Conservation (phyloP, 2,113 vertebrate genomes). For the Nanorana parkeri region DNA sequence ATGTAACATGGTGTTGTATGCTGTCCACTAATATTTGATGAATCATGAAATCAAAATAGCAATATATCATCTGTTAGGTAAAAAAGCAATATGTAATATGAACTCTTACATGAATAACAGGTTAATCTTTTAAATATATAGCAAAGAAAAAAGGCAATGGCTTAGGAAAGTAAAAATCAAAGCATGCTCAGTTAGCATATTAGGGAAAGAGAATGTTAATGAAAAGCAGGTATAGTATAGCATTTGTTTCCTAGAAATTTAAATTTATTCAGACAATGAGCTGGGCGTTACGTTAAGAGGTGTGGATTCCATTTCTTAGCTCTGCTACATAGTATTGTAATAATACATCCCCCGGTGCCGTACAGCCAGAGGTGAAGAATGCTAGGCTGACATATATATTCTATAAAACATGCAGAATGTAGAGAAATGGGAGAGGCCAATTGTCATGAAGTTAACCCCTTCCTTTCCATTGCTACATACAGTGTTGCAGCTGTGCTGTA, state of each 20-base stretch:
- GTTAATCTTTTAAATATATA: no score
- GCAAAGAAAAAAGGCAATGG: no score
- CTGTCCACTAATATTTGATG: no score
- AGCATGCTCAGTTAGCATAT: neutral
- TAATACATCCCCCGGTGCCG: slow-evolving; percentile 9
- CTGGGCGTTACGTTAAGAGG: neutral
- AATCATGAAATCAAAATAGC: no score
- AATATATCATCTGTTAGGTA: no score
- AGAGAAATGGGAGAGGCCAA: slow-evolving; percentile 37
- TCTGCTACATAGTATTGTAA: neutral
- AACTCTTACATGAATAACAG: no score
- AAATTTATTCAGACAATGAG: slow-evolving; percentile 29
- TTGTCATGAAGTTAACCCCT: slow-evolving; percentile 35
- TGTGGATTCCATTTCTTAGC: slow-evolving; percentile 33
- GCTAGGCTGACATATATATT: neutral
- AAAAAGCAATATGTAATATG: no score
- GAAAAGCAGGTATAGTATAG: neutral
- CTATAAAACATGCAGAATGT: neutral
- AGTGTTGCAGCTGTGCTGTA: slow-evolving; percentile 1
- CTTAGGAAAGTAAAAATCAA: neutral
- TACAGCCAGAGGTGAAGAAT: slow-evolving; percentile 29
- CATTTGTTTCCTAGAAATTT: neutral
- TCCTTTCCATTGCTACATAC: neutral
- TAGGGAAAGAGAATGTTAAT: neutral
- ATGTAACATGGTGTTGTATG: neutral